Conservation (phyloP, 35 echinoderm and acorn worm genomes). For the Strongylocentrotus purpuratus region DNA sequence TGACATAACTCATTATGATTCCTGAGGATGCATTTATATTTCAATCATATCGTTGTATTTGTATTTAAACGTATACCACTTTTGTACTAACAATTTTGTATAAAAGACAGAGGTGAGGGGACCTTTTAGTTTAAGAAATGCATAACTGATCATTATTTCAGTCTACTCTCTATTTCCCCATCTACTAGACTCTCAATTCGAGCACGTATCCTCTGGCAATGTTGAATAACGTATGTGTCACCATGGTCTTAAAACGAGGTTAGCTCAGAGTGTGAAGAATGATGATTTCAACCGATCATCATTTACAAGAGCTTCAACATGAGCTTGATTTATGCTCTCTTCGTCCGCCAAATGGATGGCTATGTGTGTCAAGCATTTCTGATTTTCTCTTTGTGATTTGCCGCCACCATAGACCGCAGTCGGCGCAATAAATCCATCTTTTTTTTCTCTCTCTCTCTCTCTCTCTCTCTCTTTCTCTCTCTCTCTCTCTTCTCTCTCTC, state of each 20-base stretch:
- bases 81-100: too few species aligned
- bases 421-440: slow-evolving; percentile 6
- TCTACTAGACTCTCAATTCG: background rate
- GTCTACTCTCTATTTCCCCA: too few species aligned
- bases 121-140: too few species aligned
- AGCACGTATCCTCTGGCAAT: background rate
- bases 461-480: slow-evolving; percentile 13
- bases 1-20: too few species aligned
- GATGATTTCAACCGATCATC: slow-evolving; percentile 8
- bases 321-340: background rate
- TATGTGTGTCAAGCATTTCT: slow-evolving; percentile 42
- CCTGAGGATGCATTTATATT: too few species aligned
- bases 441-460: background rate
- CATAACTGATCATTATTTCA: too few species aligned
- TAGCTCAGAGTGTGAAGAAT: slow-evolving; percentile 14
- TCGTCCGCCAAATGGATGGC: slow-evolving; percentile 15
- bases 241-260: background rate
- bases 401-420: slow-evolving; percentile 29
- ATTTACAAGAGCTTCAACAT: background rate
- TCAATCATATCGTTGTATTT: too few species aligned
- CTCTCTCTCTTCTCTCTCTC: background rate
- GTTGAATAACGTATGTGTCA: background rate
- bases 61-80: too few species aligned
- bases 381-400: slow-evolving; percentile 36
- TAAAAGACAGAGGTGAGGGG: too few species aligned